Evolutionary conservation across 1,140 invertebrate species (phyloP).

Genomic region (Drosophila equinoxialis): DNA sequence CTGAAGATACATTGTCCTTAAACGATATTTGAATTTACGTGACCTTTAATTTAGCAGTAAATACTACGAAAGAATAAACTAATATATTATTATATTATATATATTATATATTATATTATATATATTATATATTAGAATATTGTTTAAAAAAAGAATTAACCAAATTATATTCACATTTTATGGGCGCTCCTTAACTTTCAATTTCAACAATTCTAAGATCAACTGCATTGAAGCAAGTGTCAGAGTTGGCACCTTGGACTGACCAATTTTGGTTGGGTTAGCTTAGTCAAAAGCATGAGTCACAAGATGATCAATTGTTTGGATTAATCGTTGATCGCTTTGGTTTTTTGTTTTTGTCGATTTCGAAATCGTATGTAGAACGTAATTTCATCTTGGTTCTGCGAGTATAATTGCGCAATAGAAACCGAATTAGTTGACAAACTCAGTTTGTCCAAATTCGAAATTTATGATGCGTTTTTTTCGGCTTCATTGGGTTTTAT

Average conservation of each 20-base stretch:
- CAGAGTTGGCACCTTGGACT: constrained; percentile 4
- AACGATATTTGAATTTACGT: no score
- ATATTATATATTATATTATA: no score
- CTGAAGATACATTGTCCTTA: no score
- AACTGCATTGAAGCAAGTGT: not conserved
- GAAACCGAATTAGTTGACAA: constrained; percentile 50
- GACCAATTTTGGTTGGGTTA: not conserved
- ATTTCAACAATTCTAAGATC: constrained; percentile 1
- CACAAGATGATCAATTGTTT: not conserved
- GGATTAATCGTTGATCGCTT: constrained; percentile 2
- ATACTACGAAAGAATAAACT: no score
- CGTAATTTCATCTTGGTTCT: not conserved
- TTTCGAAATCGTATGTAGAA: constrained; percentile 11
- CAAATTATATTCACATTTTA: not conserved
- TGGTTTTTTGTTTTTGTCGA: not conserved
- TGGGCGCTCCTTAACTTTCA: not conserved
- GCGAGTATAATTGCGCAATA: constrained; percentile 22
- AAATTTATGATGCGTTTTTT: constrained; percentile 62
- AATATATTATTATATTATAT: no score
- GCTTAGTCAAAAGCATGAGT: constrained; percentile 9
- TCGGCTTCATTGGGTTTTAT: constrained; percentile 77
- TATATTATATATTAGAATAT: no score
- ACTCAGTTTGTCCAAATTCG: constrained; percentile 43
- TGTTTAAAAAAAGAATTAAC: no score
- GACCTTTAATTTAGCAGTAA: no score